Conservation (phyloP, 2,888 invertebrate genomes). For the Ormia ochracea region DNA sequence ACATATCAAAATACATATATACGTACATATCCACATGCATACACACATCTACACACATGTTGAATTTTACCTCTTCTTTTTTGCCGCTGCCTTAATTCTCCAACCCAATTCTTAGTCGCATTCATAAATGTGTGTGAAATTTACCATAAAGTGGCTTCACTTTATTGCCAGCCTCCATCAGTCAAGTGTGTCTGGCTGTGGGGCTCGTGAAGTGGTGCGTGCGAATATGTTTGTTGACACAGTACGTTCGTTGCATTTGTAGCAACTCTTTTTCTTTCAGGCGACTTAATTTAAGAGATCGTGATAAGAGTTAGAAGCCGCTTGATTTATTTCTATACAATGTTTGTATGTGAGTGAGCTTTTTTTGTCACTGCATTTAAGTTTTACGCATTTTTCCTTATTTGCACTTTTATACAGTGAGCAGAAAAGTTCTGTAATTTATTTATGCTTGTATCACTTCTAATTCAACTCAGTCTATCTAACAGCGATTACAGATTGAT, state of each 20-base stretch:
- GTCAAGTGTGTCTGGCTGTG: conserved; percentile 43
- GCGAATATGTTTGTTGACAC: conserved; percentile 42
- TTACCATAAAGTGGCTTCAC: conserved; percentile 55
- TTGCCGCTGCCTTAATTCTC: conserved; percentile 23
- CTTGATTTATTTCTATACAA: conserved; percentile 73
- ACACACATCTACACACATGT: conserved; percentile 24
- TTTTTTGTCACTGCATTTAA: conserved; percentile 43
- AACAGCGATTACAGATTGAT: neutral
- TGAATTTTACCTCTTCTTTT: neutral
- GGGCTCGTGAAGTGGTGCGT: conserved; percentile 21
- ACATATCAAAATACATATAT: too few species aligned
- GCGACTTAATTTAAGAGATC: conserved; percentile 74
- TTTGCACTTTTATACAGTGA: conserved; percentile 35
- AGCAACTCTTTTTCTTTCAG: conserved; percentile 57
- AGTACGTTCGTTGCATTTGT: conserved; percentile 59
- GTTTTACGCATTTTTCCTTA: conserved; percentile 11
- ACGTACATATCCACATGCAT: too few species aligned
- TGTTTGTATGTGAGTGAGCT: conserved; percentile 48
- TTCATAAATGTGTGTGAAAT: conserved; percentile 59
- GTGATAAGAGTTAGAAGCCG: conserved; percentile 76
- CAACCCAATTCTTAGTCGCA: conserved; percentile 20
- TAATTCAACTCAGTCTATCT: neutral
- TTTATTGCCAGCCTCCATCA: conserved; percentile 56
- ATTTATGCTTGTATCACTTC: too few species aligned
- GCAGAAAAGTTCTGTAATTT: neutral